Evolutionary conservation across 30 jellyfish, hydroid and myxozoan genomes (phyloP), one percentile per base, ranked within the genome.

Genomic region (Pseudorhiza aurosa): DNA sequence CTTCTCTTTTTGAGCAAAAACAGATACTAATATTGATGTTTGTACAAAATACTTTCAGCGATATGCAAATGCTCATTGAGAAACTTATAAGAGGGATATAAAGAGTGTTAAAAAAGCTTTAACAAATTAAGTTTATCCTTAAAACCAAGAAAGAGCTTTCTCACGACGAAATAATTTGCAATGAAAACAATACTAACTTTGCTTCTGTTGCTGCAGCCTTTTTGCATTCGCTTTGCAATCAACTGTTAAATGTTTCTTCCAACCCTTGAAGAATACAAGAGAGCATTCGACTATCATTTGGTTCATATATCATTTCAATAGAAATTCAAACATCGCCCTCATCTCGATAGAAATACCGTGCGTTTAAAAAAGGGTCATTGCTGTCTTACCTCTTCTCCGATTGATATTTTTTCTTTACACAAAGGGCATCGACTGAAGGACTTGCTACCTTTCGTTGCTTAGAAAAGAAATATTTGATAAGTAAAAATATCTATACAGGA

Each of bases 181-280:
- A 4, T 18, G 19, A 18, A 10, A 44, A 28, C 19, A 11, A 5
- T 26, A 56, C 42, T 21, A 58, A 65, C 88, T 28, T 65, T 76
- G 81, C 58, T 77, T 63, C 56, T 72, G 92, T 22, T 77, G 92
- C 19, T 87, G 92, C 44, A 87, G 81, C 30, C 96, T 39, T 40
- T 75, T 87, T 24, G 77, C 60, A 59, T 87, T 87, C 32, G 91
- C 92, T 45, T 87, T 87, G 56, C 96, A 87, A 2, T 75, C 93
- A 31, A 29, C 47, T 26, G 39, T 68, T 22, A 87, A 49, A 77
- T 87, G 96, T 44, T 57, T 56, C 63, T 70, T 87, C 96, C 96
- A 87, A 17, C 76, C 93, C 96, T 87, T 37, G 51, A 86, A 67
- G 1, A 11, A 18, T n/a, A n/a, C n/a, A n/a, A n/a, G n/a, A n/a